phyloP scores from a whole-genome alignment of 2,113 vertebrate genomes.

The Herpetotheres cachinnans region DNA sequence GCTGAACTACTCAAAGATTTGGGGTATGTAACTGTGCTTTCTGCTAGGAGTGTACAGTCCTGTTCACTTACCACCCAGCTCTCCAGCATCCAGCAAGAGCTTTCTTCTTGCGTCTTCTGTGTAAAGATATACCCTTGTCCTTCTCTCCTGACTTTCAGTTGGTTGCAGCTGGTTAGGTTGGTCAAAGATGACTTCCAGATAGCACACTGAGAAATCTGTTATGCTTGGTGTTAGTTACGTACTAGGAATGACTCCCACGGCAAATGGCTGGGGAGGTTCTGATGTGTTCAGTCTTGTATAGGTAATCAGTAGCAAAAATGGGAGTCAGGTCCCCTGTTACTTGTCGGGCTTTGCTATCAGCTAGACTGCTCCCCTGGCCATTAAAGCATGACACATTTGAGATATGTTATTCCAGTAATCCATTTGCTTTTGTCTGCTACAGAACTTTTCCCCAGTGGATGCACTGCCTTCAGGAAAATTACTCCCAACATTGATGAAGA shows the following conservation, averaged over 20 bases:
- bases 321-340: neutral
- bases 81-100: neutral
- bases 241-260: neutral
- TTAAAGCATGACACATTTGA: neutral
- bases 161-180: neutral
- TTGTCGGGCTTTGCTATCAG: neutral
- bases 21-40: neutral
- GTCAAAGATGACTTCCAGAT: neutral
- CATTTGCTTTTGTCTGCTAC: neutral
- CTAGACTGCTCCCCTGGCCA: neutral
- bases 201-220: neutral
- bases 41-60: neutral
- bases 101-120: neutral
- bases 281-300: neutral
- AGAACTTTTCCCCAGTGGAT: slow-evolving; percentile 91
- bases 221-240: neutral
- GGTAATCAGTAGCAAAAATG: neutral
- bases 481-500: slow-evolving; percentile 94
- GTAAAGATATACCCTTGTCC: neutral
- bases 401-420: neutral
- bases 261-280: neutral
- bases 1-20: neutral
- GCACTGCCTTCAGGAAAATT: slow-evolving; percentile 90
- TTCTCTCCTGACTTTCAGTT: neutral
- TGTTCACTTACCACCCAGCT: neutral